These are phyloP conservation scores for Glossophaga mutica DNA, from an alignment of 2,797 vertebrate species.

Conservation along the genomic window DNA sequence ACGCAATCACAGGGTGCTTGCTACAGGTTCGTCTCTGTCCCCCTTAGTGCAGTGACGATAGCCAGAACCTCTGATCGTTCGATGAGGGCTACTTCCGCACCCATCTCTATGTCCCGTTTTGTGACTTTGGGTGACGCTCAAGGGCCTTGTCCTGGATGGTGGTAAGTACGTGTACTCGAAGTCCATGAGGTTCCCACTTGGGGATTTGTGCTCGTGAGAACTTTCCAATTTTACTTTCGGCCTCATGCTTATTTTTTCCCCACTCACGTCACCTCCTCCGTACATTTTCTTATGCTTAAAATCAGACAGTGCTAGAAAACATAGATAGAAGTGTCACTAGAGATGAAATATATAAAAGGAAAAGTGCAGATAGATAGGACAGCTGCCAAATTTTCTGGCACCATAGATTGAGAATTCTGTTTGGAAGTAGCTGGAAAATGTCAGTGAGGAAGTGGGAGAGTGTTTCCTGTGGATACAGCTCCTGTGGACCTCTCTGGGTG, in stretches of 20 bases:
- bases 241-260: neutral
- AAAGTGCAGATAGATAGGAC: neutral
- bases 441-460: neutral
- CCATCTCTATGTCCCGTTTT: neutral
- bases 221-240: neutral
- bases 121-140: neutral
- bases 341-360: neutral
- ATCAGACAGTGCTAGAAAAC: neutral
- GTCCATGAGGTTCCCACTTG: neutral
- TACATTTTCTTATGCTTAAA: neutral
- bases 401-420: conserved; percentile 25
- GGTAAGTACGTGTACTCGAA: neutral
- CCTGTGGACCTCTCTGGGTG: accelerated
- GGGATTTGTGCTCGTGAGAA: neutral
- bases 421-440: neutral
- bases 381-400: neutral
- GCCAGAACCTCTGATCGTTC: neutral
- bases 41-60: neutral
- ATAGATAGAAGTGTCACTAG: neutral
- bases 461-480: neutral
- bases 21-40: neutral
- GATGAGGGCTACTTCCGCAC: neutral
- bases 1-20: neutral
- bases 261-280: neutral
- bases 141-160: neutral